Evolutionary conservation across 2,888 invertebrate species (phyloP).

Genomic region (Eupithecia exiguata): DNA sequence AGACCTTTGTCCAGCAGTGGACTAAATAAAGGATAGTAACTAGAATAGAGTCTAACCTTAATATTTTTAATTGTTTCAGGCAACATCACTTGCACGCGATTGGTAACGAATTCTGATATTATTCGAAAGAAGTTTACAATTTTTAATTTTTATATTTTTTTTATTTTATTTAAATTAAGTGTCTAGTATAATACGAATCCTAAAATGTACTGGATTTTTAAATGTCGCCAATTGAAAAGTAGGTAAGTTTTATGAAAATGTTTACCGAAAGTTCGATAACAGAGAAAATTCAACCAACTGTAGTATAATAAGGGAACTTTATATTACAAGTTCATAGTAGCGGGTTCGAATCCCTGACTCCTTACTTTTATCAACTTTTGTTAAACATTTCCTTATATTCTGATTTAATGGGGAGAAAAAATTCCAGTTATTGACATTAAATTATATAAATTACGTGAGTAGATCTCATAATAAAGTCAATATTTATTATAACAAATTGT

Average conservation of each 20-base stretch:
- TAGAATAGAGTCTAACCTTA: not conserved
- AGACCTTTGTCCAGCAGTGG: no score
- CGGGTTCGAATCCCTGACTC: not conserved
- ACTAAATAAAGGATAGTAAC: no score
- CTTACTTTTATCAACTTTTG: not conserved
- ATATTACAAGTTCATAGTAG: not conserved
- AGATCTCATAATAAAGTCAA: conserved; percentile 65
- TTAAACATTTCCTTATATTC: not conserved
- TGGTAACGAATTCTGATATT: not conserved
- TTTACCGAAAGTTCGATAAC: not conserved
- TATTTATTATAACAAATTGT: conserved; percentile 51
- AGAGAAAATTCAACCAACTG: not conserved
- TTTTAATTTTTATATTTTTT: conserved; percentile 24
- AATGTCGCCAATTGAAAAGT: conserved; percentile 39
- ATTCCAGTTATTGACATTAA: conserved; percentile 45
- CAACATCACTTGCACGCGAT: conserved; percentile 47
- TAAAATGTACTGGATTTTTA: conserved; percentile 40
- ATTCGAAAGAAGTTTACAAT: conserved; percentile 25
- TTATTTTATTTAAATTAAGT: conserved; percentile 51
- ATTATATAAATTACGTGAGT: conserved; percentile 58
- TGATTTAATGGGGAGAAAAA: not conserved
- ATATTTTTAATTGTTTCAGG: conserved; percentile 57
- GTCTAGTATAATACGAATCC: conserved; percentile 44
- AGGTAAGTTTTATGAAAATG: not conserved
- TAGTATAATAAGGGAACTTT: not conserved